Evolutionary conservation across 2,888 invertebrate genomes (phyloP).

Genomic region (Habrosyne pyritoides): DNA sequence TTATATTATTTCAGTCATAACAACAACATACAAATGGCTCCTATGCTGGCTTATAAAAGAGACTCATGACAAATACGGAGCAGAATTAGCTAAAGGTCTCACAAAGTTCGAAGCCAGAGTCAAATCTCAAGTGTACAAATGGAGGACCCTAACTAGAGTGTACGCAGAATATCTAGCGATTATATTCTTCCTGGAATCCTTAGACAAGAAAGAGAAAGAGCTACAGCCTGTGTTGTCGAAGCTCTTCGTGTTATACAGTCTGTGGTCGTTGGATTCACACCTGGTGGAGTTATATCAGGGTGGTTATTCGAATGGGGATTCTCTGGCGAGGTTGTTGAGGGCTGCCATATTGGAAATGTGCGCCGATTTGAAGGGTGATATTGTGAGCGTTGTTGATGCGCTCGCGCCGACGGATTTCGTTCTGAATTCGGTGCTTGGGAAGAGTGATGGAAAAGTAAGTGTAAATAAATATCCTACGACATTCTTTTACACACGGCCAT

Average conservation of each 20-base stretch:
- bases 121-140: conserved; percentile 91
- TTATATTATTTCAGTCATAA: conserved; percentile 83
- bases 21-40: conserved; percentile 91
- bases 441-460: conserved; percentile 91
- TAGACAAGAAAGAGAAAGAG: conserved; percentile 60
- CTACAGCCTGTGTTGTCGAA: conserved; percentile 79
- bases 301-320: conserved; percentile 80
- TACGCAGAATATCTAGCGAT: conserved; percentile 89
- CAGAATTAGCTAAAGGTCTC: conserved; percentile 80
- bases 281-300: conserved; percentile 89
- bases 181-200: conserved; percentile 76
- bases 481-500: no score
- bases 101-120: conserved; percentile 91
- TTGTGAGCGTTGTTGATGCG: conserved; percentile 91
- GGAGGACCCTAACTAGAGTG: conserved; percentile 88
- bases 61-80: conserved; percentile 85
- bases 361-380: conserved; percentile 87
- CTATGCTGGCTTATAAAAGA: conserved; percentile 90
- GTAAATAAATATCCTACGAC: conserved; percentile 13
- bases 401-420: conserved; percentile 95
- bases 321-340: conserved; percentile 85
- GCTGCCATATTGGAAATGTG: conserved; percentile 88
- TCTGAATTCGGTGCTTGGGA: conserved; percentile 93
- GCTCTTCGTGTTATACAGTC: conserved; percentile 64
- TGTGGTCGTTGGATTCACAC: conserved; percentile 86